Base-by-base conservation (phyloP, 2,797 vertebrate genomes). In the Erithacus rubecula region DNA sequence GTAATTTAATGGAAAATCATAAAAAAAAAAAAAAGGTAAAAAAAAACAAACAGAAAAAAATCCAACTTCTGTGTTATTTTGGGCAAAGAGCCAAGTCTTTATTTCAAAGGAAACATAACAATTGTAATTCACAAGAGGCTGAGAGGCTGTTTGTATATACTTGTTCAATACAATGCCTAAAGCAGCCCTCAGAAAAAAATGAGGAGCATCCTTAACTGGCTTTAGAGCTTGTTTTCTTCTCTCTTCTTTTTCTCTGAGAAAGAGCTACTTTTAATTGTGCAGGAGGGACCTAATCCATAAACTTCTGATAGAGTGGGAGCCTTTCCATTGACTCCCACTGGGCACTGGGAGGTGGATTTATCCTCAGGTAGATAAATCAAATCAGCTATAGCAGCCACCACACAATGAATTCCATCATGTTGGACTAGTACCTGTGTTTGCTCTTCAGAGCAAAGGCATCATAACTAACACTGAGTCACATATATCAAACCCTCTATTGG, bases 1-100 rank as follows among this genome's bases (percentile, higher is more conserved):
- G 77, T n/a, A 83, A 82, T 95, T 95, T 91, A 96, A 97, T 64
- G 65, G 88, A 90, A 96, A 96, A 96, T 75, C 49, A 92, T 79
- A 39, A 30, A 53, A 32, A 41, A 39, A 46, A 7, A 62, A 44
- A 70, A 20, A n/a, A 22, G 41, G 3, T 49, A 62, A 67, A 51
- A 7, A 10, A 19, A 8, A 9, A 19, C 9, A 43, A 30, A 19
- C 51, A 30, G 51, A 30, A 30, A 51, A 53, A 53, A 53, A 53
- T 30, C 30, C 14, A 15, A 10, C n/a, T 47, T 84, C 91, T 87
- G 47, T 90, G 26, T n/a, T 96, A 44, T 93, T 96, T 87, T 90
- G 43, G 94, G 81, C 94, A 96, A 76, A 81, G 46, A 97, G 69
- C 53, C 80, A 94, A 91, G 83, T 81, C 46, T 96, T 96, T 95